phyloP scores from a whole-genome alignment of 2,888 invertebrate genomes.

The Drosophila birchii region DNA sequence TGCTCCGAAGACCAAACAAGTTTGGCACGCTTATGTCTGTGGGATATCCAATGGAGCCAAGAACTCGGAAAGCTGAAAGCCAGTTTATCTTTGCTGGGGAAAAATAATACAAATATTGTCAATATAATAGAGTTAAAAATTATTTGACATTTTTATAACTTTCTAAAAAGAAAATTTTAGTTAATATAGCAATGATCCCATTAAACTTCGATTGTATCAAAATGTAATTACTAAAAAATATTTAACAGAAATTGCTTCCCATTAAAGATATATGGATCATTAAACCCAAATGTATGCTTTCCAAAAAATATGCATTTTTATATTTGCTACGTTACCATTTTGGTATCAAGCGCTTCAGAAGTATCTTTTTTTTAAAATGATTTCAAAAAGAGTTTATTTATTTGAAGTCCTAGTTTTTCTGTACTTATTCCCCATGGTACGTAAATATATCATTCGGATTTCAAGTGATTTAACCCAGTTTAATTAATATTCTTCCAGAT shows the following conservation, averaged over 20 bases:
- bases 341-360: not conserved
- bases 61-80: not conserved
- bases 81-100: not conserved
- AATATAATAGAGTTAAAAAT: not conserved
- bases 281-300: not conserved
- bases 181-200: not conserved
- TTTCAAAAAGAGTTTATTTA: not conserved
- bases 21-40: conserved; percentile 25
- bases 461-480: not conserved
- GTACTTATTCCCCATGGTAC: not conserved
- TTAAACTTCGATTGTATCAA: not conserved
- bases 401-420: not conserved
- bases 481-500: not conserved
- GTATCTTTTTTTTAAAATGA: not conserved
- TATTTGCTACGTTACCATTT: not conserved
- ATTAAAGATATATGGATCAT: not conserved
- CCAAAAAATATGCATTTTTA: not conserved
- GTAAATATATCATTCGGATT: not conserved
- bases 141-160: not conserved
- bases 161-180: too few relatives aligned
- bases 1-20: conserved; percentile 16
- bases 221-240: not conserved
- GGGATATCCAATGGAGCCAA: not conserved
- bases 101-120: not conserved
- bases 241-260: not conserved